Conservation (phyloP, 2,797 vertebrate species). For the Sebastes baramenuke region DNA sequence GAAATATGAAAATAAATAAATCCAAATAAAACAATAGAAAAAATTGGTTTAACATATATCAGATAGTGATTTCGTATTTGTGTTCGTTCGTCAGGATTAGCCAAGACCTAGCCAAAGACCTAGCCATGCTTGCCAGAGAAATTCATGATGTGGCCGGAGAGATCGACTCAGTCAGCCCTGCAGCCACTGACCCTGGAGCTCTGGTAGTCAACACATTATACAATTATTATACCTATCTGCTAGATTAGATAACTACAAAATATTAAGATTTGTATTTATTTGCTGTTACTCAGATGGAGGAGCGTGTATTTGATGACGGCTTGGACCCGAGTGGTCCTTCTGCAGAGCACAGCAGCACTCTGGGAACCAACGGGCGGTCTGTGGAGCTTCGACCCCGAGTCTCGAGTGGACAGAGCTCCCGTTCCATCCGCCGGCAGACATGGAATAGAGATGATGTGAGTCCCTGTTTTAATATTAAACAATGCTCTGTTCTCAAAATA, state of each 20-base stretch:
- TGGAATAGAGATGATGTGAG: constrained; percentile 96
- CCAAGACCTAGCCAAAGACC: constrained; percentile 91
- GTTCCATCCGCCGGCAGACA: constrained; percentile 91
- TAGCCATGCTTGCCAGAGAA: constrained; percentile 96
- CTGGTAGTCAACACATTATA: constrained; percentile 45
- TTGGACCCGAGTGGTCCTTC: constrained; percentile 87
- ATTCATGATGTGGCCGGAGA: constrained; percentile 98
- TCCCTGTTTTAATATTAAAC: constrained; percentile 2
- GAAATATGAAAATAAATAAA: neutral
- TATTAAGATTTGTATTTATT: neutral
- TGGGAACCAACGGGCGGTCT: constrained; percentile 82
- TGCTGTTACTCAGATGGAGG: constrained; percentile 72
- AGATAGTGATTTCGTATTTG: neutral
- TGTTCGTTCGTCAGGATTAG: constrained; percentile 87
- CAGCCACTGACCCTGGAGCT: constrained; percentile 89
- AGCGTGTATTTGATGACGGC: constrained; percentile 90
- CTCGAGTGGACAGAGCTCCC: constrained; percentile 82
- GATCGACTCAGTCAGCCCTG: constrained; percentile 96
- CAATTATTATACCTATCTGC: neutral
- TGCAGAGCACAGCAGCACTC: constrained; percentile 78
- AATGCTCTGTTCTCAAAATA: neutral
- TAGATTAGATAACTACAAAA: neutral
- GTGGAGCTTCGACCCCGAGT: constrained; percentile 84
- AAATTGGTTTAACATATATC: neutral
- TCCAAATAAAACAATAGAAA: neutral